Base-by-base conservation (phyloP, 2,888 invertebrate genomes). In the Lymantria dispar region DNA sequence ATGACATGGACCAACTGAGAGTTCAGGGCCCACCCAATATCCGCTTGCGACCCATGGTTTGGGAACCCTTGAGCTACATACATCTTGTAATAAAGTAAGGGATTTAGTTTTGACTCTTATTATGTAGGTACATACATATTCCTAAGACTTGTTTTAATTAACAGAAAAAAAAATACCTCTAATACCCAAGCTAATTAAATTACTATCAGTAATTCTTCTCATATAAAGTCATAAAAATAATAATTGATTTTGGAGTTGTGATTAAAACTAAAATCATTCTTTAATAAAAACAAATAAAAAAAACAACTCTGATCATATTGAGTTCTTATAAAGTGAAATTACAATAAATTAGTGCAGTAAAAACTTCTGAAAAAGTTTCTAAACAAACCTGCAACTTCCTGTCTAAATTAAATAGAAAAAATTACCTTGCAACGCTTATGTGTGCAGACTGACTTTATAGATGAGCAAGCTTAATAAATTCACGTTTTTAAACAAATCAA, bases 191-290 rank as follows among this genome's bases (percentile, higher is more conserved):
- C 68, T 77, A 82, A 74, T 70, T 79, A 74, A 68, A 62, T 55
- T 58, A 46, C 66, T 62, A 68, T 61, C 50, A 50, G 65, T 67
- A 64, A 69, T 60, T 58, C 8, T 68, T 43, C 63, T 64, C 72
- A 77, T 57, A 76, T 75, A 75, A 74, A 78, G 78, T n/a, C n/a
- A 76, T 80, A 78, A 78, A 79, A 76, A 76, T 74, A 77, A 67
- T 69, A 68, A 78, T 72, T 83, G 83, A 85, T 83, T 80, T 77
- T 60, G 54, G 65, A 68, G 70, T 70, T 70, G 73, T 75, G 73
- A 82, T 79, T 77, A 76, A 80, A 83, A 81, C 73, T 79, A 80
- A 67, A 84, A 82, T 70, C 72, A 76, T 74, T 73, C 73, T 74
- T 71, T 72, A 73, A 62, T 80, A 83, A 75, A 84, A 82, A 60